Percentiles rank a stretch among this genome's conserved stretches.
Conservation (phyloP, 2,113 vertebrate genomes). For the Sigmodon hispidus region DNA sequence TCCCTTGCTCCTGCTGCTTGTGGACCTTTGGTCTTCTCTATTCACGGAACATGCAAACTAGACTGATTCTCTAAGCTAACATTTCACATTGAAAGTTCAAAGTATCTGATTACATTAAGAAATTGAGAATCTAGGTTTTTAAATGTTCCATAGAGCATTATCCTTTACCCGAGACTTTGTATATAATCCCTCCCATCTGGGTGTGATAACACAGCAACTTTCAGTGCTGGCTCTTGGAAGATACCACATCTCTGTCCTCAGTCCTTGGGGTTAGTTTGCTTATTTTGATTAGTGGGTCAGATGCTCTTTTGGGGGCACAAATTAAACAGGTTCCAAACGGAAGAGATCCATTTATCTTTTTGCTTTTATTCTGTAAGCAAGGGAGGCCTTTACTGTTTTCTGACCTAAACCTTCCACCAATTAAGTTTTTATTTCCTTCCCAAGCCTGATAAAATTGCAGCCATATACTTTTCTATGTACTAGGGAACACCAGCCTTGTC, state of each 20-base stretch:
- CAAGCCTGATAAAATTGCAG: conserved; percentile 52
- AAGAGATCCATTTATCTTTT: conserved; percentile 57
- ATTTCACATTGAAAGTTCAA: conserved; percentile 18
- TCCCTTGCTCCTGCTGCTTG: not conserved
- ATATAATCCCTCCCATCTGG: not conserved
- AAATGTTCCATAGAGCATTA: not conserved
- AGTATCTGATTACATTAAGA: conserved; percentile 4
- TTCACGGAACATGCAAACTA: not conserved
- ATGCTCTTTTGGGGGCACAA: conserved; percentile 33
- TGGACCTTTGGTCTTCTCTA: not conserved
- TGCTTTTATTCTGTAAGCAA: conserved; percentile 46
- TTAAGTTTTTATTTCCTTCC: conserved; percentile 22
- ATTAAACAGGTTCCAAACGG: conserved; percentile 34
- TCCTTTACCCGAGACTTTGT: not conserved
- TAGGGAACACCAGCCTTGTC: not conserved
- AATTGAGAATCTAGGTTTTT: not conserved
- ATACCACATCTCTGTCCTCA: conserved; percentile 9
- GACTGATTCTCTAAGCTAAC: not conserved
- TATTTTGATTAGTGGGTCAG: not conserved
- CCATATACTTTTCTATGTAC: not conserved
- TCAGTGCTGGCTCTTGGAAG: not conserved
- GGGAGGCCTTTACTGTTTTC: conserved; percentile 25
- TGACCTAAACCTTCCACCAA: conserved; percentile 16
- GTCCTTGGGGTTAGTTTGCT: not conserved
- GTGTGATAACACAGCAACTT: not conserved